Evolutionary conservation across 2,888 invertebrate genomes (phyloP), one percentile per base, ranked within the genome.

Genomic region (Prenolepis imparis): DNA sequence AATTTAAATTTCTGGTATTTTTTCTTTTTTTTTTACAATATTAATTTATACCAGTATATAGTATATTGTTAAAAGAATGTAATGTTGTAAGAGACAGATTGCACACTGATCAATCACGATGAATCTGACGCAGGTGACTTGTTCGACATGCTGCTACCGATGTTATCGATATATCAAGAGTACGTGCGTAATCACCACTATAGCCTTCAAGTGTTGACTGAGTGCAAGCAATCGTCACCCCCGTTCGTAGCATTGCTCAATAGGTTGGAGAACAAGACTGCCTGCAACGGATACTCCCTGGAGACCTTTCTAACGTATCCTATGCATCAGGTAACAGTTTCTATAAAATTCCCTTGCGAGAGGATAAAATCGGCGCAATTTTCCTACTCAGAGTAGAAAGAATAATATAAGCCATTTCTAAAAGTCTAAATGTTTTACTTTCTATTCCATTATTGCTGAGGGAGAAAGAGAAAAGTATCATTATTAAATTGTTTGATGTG

Each of bases 121-220:
- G 12, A 41, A 2, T 48, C 32, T 28, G 18, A 61, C 32, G 15
- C 95, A 98, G 98, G 98, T 93, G 98, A 98, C 95, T 96, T 98
- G 93, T 98, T 98, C 96, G 98, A 98, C 95, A 98, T 98, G 98
- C 96, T 98, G 92, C 96, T 98, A 88, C 98, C 98, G 74, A 98
- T 98, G 98, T 95, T 98, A 95, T 98, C 97, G 91, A 98, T 98
- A 94, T 98, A 98, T 95, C 98, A 98, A 95, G 98, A 98, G 95
- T 98, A 98, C 95, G 98, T 98, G 73, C 95, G 98, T 84, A 98
- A 98, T 95, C 98, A 98, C 94, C 98, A 98, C 95, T 98, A 98
- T 95, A 98, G 98, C 88, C 96, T 98, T 80, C 98, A 98, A 95
- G 97, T 98, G 39, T 96, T 98, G 87, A 98, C 98, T 0, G 98